Evolutionary conservation across 2,113 vertebrate species (phyloP).

Genomic region (Zosterops pallidus): DNA sequence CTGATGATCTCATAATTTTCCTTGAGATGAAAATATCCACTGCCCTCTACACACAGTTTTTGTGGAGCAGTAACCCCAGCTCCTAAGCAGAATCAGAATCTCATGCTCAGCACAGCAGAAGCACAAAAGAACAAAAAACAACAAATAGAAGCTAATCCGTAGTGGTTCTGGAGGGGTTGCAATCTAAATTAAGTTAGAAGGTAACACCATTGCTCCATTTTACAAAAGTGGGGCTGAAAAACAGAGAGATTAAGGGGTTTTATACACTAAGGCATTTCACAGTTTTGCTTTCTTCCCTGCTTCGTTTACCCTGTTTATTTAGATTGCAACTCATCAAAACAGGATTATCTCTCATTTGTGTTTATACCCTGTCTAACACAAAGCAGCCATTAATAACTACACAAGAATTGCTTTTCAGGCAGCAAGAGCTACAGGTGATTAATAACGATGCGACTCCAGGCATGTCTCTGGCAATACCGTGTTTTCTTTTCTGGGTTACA

Average conservation of each 20-base stretch:
- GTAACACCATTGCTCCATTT: not conserved
- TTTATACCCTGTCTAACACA: not conserved
- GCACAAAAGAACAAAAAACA: not conserved
- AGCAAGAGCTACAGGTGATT: slow-evolving; percentile 43
- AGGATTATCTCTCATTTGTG: slow-evolving; percentile 19
- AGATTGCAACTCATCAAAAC: slow-evolving; percentile 20
- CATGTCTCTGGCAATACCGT: not conserved
- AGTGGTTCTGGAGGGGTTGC: not conserved
- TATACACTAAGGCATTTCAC: not conserved
- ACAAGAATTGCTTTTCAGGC: slow-evolving; percentile 4
- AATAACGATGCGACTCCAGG: slow-evolving; percentile 5
- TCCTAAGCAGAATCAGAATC: not conserved
- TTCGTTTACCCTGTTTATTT: slow-evolving; percentile 33
- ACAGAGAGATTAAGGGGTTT: not conserved
- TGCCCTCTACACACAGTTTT: not conserved
- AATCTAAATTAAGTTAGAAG: not conserved
- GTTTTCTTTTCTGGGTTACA: slow-evolving; percentile 38
- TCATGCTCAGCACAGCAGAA: not conserved
- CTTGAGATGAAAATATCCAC: not conserved
- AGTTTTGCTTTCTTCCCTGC: slow-evolving; percentile 14
- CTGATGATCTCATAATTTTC: not conserved
- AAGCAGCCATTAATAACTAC: slow-evolving; percentile 15
- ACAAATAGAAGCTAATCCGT: not conserved
- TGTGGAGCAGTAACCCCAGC: not conserved
- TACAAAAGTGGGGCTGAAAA: not conserved